Evolutionary conservation across 2,888 invertebrate species (phyloP).

Genomic region (Caenorhabditis parvicauda): DNA sequence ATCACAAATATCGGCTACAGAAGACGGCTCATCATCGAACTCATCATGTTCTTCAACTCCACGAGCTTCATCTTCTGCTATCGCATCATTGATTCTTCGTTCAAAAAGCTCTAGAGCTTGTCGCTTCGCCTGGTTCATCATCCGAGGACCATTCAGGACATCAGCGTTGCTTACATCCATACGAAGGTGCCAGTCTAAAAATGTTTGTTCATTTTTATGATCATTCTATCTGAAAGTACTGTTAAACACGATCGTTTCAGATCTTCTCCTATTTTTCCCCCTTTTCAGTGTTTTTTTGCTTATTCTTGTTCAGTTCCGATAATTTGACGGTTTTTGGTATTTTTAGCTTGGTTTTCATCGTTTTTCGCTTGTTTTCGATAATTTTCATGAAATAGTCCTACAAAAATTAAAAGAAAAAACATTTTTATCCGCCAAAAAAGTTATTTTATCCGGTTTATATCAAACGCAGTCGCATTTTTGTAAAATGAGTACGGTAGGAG

Average conservation of each 20-base stretch:
- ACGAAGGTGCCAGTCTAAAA: slow-evolving; percentile 23
- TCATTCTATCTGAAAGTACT: too few species aligned
- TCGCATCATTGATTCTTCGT: slow-evolving; percentile 13
- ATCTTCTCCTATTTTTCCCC: too few species aligned
- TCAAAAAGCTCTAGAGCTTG: slow-evolving; percentile 16
- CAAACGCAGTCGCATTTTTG: too few species aligned
- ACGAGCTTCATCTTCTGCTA: background rate
- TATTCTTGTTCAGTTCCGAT: too few species aligned
- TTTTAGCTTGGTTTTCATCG: too few species aligned
- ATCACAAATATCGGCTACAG: slow-evolving; percentile 12
- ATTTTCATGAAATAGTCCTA: background rate
- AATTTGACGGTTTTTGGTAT: too few species aligned
- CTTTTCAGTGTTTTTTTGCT: too few species aligned
- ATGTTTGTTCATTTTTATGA: background rate
- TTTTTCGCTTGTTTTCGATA: too few species aligned
- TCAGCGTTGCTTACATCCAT: slow-evolving; percentile 10
- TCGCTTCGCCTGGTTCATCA: slow-evolving; percentile 19
- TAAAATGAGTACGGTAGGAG: too few species aligned
- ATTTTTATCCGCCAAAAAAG: background rate
- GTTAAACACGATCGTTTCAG: too few species aligned
- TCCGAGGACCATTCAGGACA: slow-evolving; percentile 2
- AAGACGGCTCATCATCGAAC: background rate
- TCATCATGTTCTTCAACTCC: background rate
- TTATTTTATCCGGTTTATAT: background rate
- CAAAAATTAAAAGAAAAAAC: background rate